phyloP scores from a whole-genome alignment of 1,140 invertebrate genomes.

The Lasioglossum baleicum region DNA sequence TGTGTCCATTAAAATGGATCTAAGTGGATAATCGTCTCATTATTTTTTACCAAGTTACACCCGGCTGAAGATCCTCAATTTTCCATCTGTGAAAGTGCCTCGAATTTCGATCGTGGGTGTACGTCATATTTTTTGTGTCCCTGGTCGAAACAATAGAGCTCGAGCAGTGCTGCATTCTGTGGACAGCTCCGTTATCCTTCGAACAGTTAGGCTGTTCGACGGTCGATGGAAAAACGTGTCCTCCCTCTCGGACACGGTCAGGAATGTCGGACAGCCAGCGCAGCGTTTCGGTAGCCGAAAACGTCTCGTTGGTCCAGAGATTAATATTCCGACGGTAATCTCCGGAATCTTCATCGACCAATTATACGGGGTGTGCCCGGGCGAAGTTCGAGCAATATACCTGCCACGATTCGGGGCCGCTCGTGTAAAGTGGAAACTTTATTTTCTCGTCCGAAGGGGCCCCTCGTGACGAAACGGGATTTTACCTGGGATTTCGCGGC shows the following conservation, averaged over 20 bases:
- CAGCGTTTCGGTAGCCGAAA: conserved; percentile 41
- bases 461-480: conserved; percentile 4
- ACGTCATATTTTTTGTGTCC: no score
- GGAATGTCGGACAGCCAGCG: background rate
- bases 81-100: no score
- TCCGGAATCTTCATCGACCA: conserved; percentile 58
- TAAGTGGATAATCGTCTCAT: no score
- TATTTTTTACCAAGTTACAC: no score
- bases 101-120: no score
- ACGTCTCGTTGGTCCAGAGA: conserved; percentile 41
- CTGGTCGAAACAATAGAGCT: no score
- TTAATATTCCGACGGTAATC: conserved; percentile 53
- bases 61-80: no score
- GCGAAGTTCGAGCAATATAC: conserved; percentile 42
- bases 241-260: background rate
- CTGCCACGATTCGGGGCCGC: conserved; percentile 33
- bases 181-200: no score
- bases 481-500: conserved; percentile 64
- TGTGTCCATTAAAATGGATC: no score
- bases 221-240: background rate
- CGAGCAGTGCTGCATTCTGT: no score
- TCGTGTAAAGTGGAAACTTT: conserved; percentile 69
- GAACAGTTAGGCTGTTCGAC: no score
- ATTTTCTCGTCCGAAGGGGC: conserved; percentile 59
- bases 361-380: conserved; percentile 56